Evolutionary conservation across 1,140 invertebrate species (phyloP).

Genomic region (Uloborus diversus): DNA sequence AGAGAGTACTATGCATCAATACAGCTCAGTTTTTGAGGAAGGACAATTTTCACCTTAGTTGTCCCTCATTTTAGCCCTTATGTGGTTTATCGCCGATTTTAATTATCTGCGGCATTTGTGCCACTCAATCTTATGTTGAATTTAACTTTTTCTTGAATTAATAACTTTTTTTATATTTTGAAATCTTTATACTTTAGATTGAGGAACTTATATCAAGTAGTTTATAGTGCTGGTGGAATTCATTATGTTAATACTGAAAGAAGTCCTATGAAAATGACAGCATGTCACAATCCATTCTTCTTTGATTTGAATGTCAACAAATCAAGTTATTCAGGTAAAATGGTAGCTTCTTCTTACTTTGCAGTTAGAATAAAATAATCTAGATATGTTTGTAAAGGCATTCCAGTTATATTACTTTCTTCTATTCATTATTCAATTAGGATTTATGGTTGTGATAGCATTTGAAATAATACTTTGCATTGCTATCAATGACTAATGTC

Average conservation of each 20-base stretch:
- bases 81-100: too few species aligned
- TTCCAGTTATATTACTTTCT: neutral
- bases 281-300: constrained; percentile 14
- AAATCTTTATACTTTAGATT: neutral
- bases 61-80: too few species aligned
- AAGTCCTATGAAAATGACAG: neutral
- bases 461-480: neutral
- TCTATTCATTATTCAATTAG: too few species aligned
- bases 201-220: neutral
- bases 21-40: too few species aligned
- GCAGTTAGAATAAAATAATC: neutral
- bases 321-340: constrained; percentile 4
- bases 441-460: too few species aligned
- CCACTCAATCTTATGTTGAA: too few species aligned
- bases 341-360: neutral
- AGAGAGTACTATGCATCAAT: too few species aligned
- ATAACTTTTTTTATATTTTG: too few species aligned
- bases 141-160: too few species aligned
- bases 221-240: neutral
- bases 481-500: neutral
- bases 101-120: too few species aligned
- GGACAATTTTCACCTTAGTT: too few species aligned
- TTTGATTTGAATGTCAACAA: neutral
- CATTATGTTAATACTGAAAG: constrained; percentile 5
- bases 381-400: neutral